Evolutionary conservation across 2,888 invertebrate species (phyloP).

Genomic region (Cantharis rufa): DNA sequence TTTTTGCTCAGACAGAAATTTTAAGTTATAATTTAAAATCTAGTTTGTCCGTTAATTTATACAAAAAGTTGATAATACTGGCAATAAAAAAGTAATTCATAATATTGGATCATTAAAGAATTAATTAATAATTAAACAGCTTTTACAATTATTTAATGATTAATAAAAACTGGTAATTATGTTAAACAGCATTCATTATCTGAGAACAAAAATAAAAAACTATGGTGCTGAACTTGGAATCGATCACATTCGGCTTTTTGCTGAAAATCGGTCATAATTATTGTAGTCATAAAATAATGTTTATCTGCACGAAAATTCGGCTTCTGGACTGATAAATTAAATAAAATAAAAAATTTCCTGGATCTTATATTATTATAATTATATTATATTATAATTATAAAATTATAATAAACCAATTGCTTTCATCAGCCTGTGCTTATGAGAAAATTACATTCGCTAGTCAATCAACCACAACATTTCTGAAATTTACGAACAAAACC

Average conservation of each 20-base stretch:
- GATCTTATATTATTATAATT: no score
- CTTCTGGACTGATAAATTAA: no score
- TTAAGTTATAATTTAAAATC: neutral
- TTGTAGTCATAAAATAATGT: no score
- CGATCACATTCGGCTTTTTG: no score
- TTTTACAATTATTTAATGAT: neutral
- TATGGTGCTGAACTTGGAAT: no score
- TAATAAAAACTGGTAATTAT: neutral
- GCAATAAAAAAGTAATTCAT: neutral
- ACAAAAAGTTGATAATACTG: neutral
- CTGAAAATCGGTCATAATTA: no score
- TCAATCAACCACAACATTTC: neutral
- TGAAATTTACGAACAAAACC: neutral
- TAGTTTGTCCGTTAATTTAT: neutral
- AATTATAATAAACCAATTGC: no score
- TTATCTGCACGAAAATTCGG: no score
- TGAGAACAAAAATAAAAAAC: no score
- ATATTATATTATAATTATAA: no score
- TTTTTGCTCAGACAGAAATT: neutral
- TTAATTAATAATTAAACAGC: neutral
- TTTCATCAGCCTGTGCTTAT: neutral
- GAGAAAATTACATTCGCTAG: neutral
- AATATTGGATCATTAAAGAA: neutral
- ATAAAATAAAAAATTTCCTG: no score
- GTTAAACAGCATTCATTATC: neutral